A percentile compares a stretch with the other conserved stretches of the same genome.
Evolutionary conservation across 2,888 invertebrate genomes (phyloP).

Genomic region (Coleophora deauratella): DNA sequence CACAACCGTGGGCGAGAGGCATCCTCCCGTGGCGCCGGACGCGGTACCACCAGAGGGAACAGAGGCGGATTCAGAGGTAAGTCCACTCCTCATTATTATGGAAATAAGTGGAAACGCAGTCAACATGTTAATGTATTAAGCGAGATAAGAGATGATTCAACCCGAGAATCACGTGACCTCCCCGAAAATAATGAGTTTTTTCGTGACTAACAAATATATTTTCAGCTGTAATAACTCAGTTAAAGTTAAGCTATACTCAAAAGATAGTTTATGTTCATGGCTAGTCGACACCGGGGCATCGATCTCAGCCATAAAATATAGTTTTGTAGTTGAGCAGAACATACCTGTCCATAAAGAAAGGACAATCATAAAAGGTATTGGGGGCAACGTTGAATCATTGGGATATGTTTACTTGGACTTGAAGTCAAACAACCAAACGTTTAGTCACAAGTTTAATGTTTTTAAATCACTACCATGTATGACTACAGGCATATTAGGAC

Average conservation of each 20-base stretch:
- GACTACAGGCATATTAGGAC: conserved; percentile 8
- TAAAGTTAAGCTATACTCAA: not conserved
- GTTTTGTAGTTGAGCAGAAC: conserved; percentile 2
- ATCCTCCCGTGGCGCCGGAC: not conserved
- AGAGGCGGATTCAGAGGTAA: not conserved
- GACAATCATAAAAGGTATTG: conserved; percentile 10
- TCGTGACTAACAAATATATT: conserved; percentile 9
- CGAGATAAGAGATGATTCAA: not conserved
- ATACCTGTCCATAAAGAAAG: conserved; percentile 13
- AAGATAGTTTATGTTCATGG: not conserved
- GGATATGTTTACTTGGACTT: conserved; percentile 9
- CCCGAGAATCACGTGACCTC: not conserved
- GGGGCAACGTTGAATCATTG: conserved; percentile 7
- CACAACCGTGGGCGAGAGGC: no score
- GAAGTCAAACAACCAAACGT: not conserved
- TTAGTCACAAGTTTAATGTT: conserved; percentile 9
- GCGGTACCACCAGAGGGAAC: not conserved
- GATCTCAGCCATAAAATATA: conserved; percentile 10
- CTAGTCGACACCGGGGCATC: conserved; percentile 11
- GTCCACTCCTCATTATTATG: not conserved
- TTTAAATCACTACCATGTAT: conserved; percentile 5
- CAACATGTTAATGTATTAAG: not conserved
- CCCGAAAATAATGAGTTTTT: conserved; percentile 2
- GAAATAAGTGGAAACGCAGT: not conserved
- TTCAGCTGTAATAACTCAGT: not conserved